A percentile compares a stretch with the other conserved stretches of the same genome.
These are phyloP conservation scores for Sparidentex hasta DNA, from an alignment of 2,797 vertebrate genomes.

Conservation along the genomic window DNA sequence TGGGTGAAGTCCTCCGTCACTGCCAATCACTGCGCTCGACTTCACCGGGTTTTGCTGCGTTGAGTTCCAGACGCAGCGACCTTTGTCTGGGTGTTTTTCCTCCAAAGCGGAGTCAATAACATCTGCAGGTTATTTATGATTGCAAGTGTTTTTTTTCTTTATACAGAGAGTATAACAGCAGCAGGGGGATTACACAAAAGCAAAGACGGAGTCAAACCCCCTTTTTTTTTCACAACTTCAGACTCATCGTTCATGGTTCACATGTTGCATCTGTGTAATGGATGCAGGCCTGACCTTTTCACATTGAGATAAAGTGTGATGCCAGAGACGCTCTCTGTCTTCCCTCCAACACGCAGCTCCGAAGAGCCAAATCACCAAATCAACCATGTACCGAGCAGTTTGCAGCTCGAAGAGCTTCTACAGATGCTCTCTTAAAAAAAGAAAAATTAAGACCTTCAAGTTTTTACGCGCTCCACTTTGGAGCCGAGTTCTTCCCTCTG, in stretches of 20 bases:
- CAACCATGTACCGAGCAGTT: constrained; percentile 27
- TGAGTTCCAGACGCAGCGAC: constrained; percentile 50
- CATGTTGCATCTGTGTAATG: constrained; percentile 48
- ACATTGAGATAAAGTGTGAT: constrained; percentile 34
- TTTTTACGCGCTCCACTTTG: constrained; percentile 32
- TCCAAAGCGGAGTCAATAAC: constrained; percentile 29
- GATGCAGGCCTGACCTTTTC: constrained; percentile 57
- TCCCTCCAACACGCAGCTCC: not conserved
- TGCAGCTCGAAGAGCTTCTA: constrained; percentile 17
- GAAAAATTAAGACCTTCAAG: constrained; percentile 23
- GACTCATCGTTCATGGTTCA: constrained; percentile 41
- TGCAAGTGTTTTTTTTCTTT: not conserved
- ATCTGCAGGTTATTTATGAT: constrained; percentile 53
- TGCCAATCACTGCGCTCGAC: constrained; percentile 40
- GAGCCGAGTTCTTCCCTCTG: constrained; percentile 6
- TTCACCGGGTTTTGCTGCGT: constrained; percentile 36
- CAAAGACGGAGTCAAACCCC: constrained; percentile 20
- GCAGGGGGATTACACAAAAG: constrained; percentile 3
- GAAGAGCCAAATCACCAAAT: constrained; percentile 54
- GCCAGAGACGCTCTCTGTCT: constrained; percentile 1
- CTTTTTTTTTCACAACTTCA: constrained; percentile 46
- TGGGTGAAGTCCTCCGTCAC: constrained; percentile 32
- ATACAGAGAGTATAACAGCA: constrained; percentile 7
- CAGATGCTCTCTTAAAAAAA: not conserved
- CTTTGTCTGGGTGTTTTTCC: constrained; percentile 57